Base-by-base conservation (phyloP, 2,888 invertebrate species). In the Neria commutata region DNA sequence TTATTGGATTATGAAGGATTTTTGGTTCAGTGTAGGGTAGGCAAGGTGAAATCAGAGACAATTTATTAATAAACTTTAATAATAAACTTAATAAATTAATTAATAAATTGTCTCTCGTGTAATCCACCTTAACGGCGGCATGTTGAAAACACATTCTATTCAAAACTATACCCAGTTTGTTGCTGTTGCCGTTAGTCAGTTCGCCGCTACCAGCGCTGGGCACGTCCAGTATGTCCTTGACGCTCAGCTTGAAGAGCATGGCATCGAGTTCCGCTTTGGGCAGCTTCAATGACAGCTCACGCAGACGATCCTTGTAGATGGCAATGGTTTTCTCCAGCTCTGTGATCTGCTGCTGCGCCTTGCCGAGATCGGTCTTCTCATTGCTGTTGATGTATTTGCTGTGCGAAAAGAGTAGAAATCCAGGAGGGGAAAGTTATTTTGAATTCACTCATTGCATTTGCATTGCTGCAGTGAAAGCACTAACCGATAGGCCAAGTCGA, bases 401-500 rank as follows among this genome's bases (percentile, higher is more conserved):
- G 84, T 86, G 25, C 54, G 16, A 5, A 34, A 11, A n/a, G n/a
- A n/a, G n/a, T n/a, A n/a, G n/a, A n/a, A n/a, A n/a, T n/a, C n/a
- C n/a, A n/a, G n/a, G n/a, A n/a, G n/a, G n/a, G n/a, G n/a, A n/a
- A n/a, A n/a, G n/a, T n/a, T n/a, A n/a, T n/a, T n/a, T n/a, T n/a
- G n/a, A n/a, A 29, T 29, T 11, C 11, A 29, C 11, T 29, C 6
- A 29, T 29, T 29, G 29, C 29, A 29, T 11, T 6, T 29, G 29
- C 11, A 29, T 29, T 29, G 29, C 6, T 29, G 29, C 11, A 29
- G 6, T 29, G 6, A 29, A 11, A 6, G 6, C 29, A 29, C 29
- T 29, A 29, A 88, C 86, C 90, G 92, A 84, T 98, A 98, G 26
- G 98, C 98, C 76, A 98, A 85, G 84, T 98, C 98, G 81, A 98